Base-by-base conservation (phyloP, 2,113 vertebrate genomes). In the Rhinolophus ferrumequinum region DNA sequence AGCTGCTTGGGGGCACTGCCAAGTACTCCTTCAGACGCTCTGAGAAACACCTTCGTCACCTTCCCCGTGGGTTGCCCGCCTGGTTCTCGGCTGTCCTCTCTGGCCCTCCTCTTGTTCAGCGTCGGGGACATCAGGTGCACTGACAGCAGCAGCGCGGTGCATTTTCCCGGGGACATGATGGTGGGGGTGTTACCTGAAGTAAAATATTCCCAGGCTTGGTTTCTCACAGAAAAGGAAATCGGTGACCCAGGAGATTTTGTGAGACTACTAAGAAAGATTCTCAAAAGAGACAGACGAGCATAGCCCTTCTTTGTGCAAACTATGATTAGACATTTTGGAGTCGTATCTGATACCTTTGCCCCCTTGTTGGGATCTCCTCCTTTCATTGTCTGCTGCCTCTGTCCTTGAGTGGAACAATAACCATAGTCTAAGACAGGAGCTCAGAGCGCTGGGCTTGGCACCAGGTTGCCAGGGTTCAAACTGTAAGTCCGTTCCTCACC, bases 41-140 rank as follows among this genome's bases (percentile, higher is more conserved):
- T 1, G 0, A 50, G 77, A 41, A 12, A 15, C 7, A 0, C 0
- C 1, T 1, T 14, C 0, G 2, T 54, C 12, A 2, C 38, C 35
- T 9, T 54, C 22, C 4, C n/a, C 3, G 0, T 0, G 4, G 26
- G 28, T 3, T 8, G 19, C 50, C 52, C 73, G 52, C 22, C 24
- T 4, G 0, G 16, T 44, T 19, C 7, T 5, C 41, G 0, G 26
- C 1, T 6, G 6, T 21, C 4, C 3, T 58, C 16, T 26, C 7
- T 26, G 19, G 69, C 22, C 21, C 2, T 50, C 77, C 44, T 8
- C 58, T 52, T 15, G 22, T 33, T 47, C 72, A 18, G 11, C 5
- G 0, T 0, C 38, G 13, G 66, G 41, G 11, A 16, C 0, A 0
- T 1, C 14, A 5, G 19, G 11, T 8, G 28, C 88, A 28, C 13